A percentile compares a stretch with the other conserved stretches of the same genome.
Conservation (phyloP, 35 echinoderm and acorn worm species). For the Apostichopus parvimensis region DNA sequence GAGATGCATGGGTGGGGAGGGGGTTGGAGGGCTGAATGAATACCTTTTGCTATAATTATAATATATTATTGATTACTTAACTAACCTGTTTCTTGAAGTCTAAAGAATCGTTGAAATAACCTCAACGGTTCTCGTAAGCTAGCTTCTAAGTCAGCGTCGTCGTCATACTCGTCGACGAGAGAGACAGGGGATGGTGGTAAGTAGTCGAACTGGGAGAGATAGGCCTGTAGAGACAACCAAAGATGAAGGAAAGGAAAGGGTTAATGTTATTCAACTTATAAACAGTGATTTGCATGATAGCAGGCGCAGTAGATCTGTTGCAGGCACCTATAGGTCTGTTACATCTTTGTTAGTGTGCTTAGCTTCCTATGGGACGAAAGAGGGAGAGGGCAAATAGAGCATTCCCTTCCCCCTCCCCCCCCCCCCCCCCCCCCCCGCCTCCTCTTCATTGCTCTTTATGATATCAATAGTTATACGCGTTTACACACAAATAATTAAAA, state of each 20-base stretch:
- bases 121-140: slow-evolving; percentile 18
- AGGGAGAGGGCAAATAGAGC: no score
- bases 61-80: not conserved
- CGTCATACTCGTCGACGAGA: not conserved
- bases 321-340: no score
- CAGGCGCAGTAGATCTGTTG: not conserved
- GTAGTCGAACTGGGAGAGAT: slow-evolving; percentile 24
- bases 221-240: not conserved
- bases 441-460: no score
- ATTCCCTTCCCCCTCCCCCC: no score
- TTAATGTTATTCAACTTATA: not conserved
- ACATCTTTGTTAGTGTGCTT: no score
- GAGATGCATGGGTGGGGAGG: no score
- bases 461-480: no score
- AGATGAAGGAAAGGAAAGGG: not conserved
- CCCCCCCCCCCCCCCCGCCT: no score
- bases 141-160: not conserved
- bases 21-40: no score
- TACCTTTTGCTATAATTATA: no score
- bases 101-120: slow-evolving; percentile 49
- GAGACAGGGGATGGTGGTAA: not conserved
- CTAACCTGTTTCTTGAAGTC: slow-evolving; percentile 54
- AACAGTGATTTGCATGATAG: not conserved
- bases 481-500: no score
- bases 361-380: no score